Evolutionary conservation across 2,888 invertebrate genomes (phyloP).

Genomic region (Volucella zonaria): DNA sequence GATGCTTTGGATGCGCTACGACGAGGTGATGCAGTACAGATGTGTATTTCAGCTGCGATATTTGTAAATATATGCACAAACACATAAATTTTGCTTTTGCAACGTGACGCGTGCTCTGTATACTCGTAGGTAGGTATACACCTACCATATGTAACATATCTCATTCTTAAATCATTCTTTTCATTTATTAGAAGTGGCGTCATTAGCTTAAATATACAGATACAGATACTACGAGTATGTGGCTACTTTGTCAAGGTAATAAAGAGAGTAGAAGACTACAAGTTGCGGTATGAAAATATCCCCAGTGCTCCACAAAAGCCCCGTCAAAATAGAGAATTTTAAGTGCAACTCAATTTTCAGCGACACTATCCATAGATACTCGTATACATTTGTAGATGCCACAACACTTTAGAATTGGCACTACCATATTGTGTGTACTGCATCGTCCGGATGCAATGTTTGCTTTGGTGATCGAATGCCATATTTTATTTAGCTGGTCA

Average conservation of each 20-base stretch:
- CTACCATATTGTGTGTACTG: not conserved
- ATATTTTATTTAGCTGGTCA: conserved; percentile 51
- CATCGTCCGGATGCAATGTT: conserved; percentile 23
- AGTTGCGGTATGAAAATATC: conserved; percentile 14
- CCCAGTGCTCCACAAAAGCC: conserved; percentile 28
- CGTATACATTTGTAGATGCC: too few relatives aligned
- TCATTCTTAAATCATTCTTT: not conserved
- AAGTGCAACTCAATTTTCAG: conserved; percentile 20
- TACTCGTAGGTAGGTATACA: not conserved
- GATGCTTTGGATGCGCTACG: conserved; percentile 9
- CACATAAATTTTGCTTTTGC: not conserved
- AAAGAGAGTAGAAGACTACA: not conserved
- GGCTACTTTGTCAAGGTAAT: not conserved
- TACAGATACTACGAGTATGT: conserved; percentile 26
- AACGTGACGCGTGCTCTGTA: conserved; percentile 11
- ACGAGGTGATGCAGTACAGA: conserved; percentile 9
- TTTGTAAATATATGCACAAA: not conserved
- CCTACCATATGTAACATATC: too few relatives aligned
- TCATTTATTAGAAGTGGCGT: not conserved
- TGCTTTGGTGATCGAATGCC: conserved; percentile 45
- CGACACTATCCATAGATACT: not conserved
- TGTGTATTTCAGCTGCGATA: conserved; percentile 26
- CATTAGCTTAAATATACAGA: conserved; percentile 40
- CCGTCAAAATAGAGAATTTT: conserved; percentile 27
- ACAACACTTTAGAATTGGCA: conserved; percentile 9